Evolutionary conservation across 2,113 vertebrate genomes (phyloP).

Genomic region (Hydrochoerus hydrochaeris): DNA sequence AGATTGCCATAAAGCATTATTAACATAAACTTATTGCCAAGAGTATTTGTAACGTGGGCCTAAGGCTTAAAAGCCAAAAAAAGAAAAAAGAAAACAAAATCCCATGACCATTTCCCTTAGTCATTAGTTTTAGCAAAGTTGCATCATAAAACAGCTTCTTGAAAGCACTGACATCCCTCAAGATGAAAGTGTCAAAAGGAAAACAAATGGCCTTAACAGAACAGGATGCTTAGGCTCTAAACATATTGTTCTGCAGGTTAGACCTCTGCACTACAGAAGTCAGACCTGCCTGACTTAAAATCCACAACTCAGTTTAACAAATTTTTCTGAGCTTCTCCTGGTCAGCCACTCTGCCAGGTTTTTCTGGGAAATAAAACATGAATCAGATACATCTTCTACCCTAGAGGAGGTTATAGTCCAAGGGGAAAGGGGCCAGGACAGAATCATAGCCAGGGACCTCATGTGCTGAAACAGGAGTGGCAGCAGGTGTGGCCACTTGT

Average conservation of each 20-base stretch:
- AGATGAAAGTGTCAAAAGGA: neutral
- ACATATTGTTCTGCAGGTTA: neutral
- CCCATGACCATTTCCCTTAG: neutral
- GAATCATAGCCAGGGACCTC: neutral
- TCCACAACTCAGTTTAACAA: neutral
- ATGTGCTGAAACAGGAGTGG: accelerated
- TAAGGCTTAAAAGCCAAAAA: constrained; percentile 21
- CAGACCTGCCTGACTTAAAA: constrained; percentile 22
- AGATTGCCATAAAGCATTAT: neutral
- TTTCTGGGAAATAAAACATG: constrained; percentile 37
- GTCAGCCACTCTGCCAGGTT: constrained; percentile 27
- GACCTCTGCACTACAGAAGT: neutral
- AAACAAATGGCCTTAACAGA: neutral
- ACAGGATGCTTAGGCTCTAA: neutral
- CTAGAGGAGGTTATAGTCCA: constrained; percentile 46
- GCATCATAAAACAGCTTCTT: neutral
- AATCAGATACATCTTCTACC: constrained; percentile 51
- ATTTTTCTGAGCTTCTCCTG: constrained; percentile 17
- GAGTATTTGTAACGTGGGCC: neutral
- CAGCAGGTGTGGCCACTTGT: accelerated
- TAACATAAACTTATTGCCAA: neutral
- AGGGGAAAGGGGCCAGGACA: neutral
- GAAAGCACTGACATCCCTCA: neutral
- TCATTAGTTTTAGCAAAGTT: neutral
- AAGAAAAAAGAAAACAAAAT: neutral